Evolutionary conservation across 2,797 vertebrate genomes (phyloP).

Genomic region (Characodon lateralis): DNA sequence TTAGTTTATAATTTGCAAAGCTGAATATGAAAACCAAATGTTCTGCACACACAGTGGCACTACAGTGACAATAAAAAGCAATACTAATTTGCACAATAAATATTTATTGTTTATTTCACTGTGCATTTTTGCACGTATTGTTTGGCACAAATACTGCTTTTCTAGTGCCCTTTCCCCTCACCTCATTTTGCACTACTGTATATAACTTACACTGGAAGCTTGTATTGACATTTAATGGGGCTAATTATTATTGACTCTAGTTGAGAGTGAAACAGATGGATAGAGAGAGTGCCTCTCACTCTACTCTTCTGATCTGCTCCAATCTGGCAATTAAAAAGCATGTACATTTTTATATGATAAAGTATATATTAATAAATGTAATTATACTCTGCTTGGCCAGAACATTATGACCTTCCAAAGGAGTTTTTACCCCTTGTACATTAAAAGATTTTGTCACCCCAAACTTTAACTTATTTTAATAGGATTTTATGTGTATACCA

Average conservation of each 20-base stretch:
- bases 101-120: background rate
- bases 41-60: background rate
- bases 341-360: background rate
- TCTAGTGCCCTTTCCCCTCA: constrained; percentile 15
- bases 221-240: constrained; percentile 74
- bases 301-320: background rate
- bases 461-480: no score
- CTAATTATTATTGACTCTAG: constrained; percentile 83
- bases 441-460: no score
- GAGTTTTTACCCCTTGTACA: no score
- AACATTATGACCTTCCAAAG: no score
- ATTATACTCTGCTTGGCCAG: no score
- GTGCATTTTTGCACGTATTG: constrained; percentile 3
- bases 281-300: constrained; percentile 17
- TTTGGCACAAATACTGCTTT: constrained; percentile 1
- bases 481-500: no score
- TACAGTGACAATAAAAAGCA: background rate
- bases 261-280: constrained; percentile 47
- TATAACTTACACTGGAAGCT: constrained; percentile 55
- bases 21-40: background rate
- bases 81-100: background rate
- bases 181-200: constrained; percentile 55
- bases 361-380: background rate
- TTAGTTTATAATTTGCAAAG: background rate
- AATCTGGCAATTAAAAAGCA: background rate